Conservation (phyloP, 2,797 vertebrate genomes). For the Cryptoblepharus egeriae region DNA sequence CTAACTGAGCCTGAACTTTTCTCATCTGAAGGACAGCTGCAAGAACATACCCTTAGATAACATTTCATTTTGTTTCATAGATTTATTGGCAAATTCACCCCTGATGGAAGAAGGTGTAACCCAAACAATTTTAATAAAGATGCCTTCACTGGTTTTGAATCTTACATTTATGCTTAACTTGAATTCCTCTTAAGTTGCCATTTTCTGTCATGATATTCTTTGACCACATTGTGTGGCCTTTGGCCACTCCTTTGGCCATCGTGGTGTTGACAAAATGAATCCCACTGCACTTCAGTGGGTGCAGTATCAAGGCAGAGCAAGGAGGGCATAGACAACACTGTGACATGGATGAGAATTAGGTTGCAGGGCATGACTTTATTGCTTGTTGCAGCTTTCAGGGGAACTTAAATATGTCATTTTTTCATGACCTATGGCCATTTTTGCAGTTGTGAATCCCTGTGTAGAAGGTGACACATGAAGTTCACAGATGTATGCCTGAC, state of each 20-base stretch:
- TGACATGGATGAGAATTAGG: too few species aligned
- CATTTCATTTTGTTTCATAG: conserved; percentile 67
- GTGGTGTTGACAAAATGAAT: background rate
- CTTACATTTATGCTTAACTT: conserved; percentile 6
- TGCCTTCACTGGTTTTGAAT: conserved; percentile 38
- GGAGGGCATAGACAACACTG: too few species aligned
- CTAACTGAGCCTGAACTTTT: conserved; percentile 66
- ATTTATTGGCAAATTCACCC: conserved; percentile 63
- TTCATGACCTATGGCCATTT: too few species aligned
- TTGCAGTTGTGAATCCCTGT: too few species aligned
- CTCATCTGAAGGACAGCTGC: conserved; percentile 64
- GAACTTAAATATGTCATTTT: too few species aligned
- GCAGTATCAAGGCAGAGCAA: too few species aligned
- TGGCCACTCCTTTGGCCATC: too few species aligned
- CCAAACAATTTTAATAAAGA: conserved; percentile 49
- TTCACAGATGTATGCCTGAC: too few species aligned
- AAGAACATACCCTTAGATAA: conserved; percentile 66
- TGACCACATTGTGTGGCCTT: background rate
- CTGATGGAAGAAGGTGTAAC: conserved; percentile 52
- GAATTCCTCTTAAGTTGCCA: background rate
- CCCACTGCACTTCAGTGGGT: too few species aligned
- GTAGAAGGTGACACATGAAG: too few species aligned
- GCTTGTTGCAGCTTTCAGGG: too few species aligned
- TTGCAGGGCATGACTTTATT: too few species aligned
- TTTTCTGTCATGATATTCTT: background rate